A percentile compares a stretch with the other conserved stretches of the same genome.
phyloP scores from a whole-genome alignment of 2,888 invertebrate species.

The Sepiola atlantica region DNA sequence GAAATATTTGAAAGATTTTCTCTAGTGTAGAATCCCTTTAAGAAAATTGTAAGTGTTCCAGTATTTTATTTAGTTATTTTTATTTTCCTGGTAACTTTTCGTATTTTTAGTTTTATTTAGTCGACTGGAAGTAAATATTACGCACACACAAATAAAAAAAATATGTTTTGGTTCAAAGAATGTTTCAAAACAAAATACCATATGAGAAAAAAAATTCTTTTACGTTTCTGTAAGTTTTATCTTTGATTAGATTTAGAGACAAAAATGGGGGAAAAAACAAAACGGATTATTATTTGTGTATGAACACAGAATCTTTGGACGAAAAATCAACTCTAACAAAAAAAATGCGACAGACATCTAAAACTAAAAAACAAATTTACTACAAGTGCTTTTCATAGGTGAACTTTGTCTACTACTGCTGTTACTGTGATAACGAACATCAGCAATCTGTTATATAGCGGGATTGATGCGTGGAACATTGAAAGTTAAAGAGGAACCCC shows the following conservation, averaged over 20 bases:
- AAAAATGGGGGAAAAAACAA: background rate
- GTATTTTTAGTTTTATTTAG: background rate
- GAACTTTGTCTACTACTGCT: background rate
- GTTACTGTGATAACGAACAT: background rate
- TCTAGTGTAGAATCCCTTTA: slow-evolving; percentile 22
- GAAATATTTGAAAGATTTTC: background rate
- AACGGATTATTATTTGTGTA: background rate
- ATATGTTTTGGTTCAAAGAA: background rate
- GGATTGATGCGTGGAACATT: too few species aligned
- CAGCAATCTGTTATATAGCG: background rate
- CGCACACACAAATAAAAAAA: background rate
- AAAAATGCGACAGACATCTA: background rate
- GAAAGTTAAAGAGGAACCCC: too few species aligned
- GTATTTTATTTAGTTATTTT: background rate
- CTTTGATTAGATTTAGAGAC: background rate
- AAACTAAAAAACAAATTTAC: background rate
- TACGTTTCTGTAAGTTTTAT: background rate
- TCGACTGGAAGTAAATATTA: background rate
- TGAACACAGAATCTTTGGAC: background rate
- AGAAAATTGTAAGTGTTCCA: background rate
- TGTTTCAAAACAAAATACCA: background rate
- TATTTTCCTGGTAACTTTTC: background rate
- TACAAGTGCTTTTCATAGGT: background rate
- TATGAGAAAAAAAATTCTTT: background rate
- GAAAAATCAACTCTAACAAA: background rate